A percentile compares a stretch with the other conserved stretches of the same genome.
These are phyloP conservation scores for Saccopteryx leptura DNA, from an alignment of 2,113 vertebrate genomes.

Conservation along the genomic window DNA sequence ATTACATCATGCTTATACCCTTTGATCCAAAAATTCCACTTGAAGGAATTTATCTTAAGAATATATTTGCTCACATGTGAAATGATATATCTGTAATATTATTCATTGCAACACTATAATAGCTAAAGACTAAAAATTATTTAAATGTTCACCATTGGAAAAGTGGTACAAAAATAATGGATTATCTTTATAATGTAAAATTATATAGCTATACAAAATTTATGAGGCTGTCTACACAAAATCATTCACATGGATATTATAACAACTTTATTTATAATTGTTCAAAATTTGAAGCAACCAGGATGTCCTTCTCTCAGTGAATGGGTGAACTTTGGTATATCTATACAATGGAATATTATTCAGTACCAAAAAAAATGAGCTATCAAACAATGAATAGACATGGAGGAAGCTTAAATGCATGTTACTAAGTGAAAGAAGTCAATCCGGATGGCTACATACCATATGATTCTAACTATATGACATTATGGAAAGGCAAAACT, in stretches of 20 bases:
- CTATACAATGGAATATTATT: not conserved
- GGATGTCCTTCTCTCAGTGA: not conserved
- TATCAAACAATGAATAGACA: not conserved
- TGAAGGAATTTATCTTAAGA: conserved; percentile 50
- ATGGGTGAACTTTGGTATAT: not conserved
- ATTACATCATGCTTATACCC: conserved; percentile 6
- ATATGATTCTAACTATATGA: not conserved
- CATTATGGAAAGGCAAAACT: not conserved
- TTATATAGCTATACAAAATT: not conserved
- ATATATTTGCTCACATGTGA: conserved; percentile 32
- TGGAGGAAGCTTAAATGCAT: not conserved
- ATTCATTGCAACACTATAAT: not conserved
- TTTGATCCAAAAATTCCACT: conserved; percentile 63
- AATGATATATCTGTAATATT: not conserved
- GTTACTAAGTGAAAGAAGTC: conserved; percentile 6
- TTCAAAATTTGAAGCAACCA: not conserved
- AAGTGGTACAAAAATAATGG: not conserved
- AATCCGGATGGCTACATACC: not conserved
- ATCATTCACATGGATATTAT: not conserved
- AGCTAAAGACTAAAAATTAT: not conserved
- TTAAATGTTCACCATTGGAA: not conserved
- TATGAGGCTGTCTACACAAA: not conserved
- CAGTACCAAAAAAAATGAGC: not conserved
- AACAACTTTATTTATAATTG: not conserved
- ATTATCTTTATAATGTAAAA: conserved; percentile 4